A percentile compares a stretch with the other conserved stretches of the same genome.
phyloP scores from a whole-genome alignment of 2,113 vertebrate species.

The Passer montanus region DNA sequence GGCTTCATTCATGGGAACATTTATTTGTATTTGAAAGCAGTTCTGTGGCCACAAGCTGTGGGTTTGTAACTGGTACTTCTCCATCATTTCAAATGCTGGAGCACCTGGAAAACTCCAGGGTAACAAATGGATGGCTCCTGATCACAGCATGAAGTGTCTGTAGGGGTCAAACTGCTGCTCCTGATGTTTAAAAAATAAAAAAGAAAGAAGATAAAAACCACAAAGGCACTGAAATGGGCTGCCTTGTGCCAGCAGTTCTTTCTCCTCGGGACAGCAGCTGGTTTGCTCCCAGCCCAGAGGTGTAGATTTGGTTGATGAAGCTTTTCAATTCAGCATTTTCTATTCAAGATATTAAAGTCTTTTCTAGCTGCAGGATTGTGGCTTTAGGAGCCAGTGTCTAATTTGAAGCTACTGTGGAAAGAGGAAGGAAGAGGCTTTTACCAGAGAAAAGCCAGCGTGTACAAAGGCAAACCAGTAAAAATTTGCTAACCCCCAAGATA shows the following conservation, averaged over 20 bases:
- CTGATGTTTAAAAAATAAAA: neutral
- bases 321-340: conserved; percentile 9
- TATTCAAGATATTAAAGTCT: neutral
- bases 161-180: neutral
- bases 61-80: neutral
- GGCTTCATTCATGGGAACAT: neutral
- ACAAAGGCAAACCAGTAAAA: neutral
- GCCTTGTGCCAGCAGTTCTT: neutral
- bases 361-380: neutral
- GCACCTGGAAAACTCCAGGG: neutral
- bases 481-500: neutral
- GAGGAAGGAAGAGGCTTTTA: conserved; percentile 49
- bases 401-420: conserved; percentile 25
- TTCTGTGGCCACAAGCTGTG: neutral
- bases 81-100: neutral
- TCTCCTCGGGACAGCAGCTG: neutral
- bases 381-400: neutral
- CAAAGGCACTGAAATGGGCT: neutral
- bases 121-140: neutral
- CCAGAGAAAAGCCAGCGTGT: neutral
- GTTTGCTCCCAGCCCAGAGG: neutral
- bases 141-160: neutral
- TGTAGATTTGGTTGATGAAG: neutral
- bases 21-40: neutral
- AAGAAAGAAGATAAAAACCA: fast-evolving